Conservation (phyloP, 2,888 invertebrate species). For the Dicyrtomina minuta region DNA sequence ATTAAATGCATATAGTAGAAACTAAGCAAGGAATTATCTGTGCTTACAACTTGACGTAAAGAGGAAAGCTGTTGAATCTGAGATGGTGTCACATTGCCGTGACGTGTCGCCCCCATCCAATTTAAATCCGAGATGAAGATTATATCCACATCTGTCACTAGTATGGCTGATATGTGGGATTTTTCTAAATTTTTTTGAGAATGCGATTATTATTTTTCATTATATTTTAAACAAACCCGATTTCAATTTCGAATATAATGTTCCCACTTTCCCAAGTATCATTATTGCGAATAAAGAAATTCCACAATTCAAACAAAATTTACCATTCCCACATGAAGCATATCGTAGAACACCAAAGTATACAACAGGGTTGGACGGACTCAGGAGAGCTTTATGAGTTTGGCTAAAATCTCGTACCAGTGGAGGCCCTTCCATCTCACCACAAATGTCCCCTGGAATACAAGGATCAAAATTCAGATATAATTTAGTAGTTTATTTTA, state of each 20-base stretch:
- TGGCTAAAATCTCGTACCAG: slow-evolving; percentile 52
- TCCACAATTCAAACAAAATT: background rate
- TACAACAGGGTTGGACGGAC: slow-evolving; percentile 48
- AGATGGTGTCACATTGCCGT: slow-evolving; percentile 43
- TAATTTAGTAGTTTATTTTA: no score
- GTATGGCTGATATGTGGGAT: slow-evolving; percentile 47
- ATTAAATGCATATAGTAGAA: no score
- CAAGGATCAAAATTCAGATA: background rate
- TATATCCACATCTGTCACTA: slow-evolving; percentile 50
- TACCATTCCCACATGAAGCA: slow-evolving; percentile 48
- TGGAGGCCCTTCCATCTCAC: slow-evolving; percentile 44
- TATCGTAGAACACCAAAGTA: slow-evolving; percentile 52
- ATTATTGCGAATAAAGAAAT: background rate
- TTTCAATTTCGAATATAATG: background rate
- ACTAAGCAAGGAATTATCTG: background rate
- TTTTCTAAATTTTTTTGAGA: slow-evolving; percentile 45
- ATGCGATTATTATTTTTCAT: background rate
- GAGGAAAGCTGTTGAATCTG: slow-evolving; percentile 39
- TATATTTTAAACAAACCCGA: no score
- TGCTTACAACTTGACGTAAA: slow-evolving; percentile 50
- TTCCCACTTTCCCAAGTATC: background rate
- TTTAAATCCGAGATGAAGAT: slow-evolving; percentile 45
- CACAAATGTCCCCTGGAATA: slow-evolving; percentile 46
- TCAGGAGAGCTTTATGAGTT: slow-evolving; percentile 51
- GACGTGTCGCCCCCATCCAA: slow-evolving; percentile 45